phyloP scores from a whole-genome alignment of 2,113 vertebrate genomes.

The Coregonus clupeaformis region DNA sequence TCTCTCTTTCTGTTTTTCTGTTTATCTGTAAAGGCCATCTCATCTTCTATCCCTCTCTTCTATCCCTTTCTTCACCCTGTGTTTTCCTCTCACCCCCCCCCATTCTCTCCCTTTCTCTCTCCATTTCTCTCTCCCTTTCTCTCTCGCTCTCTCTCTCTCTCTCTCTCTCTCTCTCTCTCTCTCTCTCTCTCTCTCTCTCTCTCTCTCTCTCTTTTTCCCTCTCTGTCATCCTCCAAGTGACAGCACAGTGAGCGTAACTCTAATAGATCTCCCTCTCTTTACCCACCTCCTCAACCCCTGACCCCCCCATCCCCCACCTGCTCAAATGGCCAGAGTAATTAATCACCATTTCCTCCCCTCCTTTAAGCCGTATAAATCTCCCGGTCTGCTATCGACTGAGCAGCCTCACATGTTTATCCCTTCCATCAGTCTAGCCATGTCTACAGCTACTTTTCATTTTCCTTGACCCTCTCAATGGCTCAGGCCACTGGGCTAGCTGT shows the following conservation, averaged over 20 bases:
- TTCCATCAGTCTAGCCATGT: background rate
- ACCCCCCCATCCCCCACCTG: background rate
- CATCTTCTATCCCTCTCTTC: no score
- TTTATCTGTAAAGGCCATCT: no score
- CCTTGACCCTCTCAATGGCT: background rate
- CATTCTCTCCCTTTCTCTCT: no score
- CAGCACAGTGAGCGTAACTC: no score
- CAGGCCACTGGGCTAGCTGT: background rate
- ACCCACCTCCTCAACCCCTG: background rate
- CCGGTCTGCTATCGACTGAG: background rate
- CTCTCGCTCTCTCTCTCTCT: no score
- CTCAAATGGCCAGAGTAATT: conserved; percentile 13
- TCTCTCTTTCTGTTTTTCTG: no score
- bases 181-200: no score
- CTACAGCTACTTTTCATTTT: background rate
- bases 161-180: no score
- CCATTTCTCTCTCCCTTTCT: no score
- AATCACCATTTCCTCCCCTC: background rate
- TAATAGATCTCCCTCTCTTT: background rate
- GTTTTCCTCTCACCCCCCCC: no score
- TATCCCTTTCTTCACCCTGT: no score
- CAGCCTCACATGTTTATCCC: background rate
- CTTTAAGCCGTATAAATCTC: background rate
- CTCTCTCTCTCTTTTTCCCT: background rate
- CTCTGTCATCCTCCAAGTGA: background rate